Evolutionary conservation across 2,797 vertebrate genomes (phyloP).

Genomic region (Falco biarmicus): DNA sequence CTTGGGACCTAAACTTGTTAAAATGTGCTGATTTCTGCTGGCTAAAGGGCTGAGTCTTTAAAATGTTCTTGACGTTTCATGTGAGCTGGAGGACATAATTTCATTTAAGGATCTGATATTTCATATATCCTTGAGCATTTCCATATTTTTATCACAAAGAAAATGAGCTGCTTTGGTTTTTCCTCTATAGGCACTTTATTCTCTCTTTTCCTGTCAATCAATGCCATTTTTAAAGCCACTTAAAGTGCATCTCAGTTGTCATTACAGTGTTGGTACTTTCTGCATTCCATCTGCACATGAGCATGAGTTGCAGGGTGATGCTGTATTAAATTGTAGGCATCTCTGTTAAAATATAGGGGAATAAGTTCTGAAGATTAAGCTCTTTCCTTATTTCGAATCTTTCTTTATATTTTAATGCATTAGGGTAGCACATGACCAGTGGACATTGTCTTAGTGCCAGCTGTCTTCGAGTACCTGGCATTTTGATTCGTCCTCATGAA

Average conservation of each 20-base stretch:
- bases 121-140: not conserved
- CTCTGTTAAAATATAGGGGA: not conserved
- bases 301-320: not conserved
- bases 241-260: not conserved
- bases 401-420: not conserved
- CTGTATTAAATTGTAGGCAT: not conserved
- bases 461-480: not conserved
- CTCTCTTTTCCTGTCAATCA: not conserved
- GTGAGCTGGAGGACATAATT: not conserved
- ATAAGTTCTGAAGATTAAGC: not conserved
- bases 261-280: not conserved
- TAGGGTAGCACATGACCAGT: not conserved
- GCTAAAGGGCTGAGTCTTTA: not conserved
- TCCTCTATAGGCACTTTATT: not conserved
- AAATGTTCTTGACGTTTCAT: not conserved
- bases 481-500: constrained; percentile 21
- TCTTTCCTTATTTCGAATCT: not conserved
- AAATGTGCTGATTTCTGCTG: not conserved
- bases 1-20: not conserved
- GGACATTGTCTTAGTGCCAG: not conserved
- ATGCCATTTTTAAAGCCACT: not conserved
- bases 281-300: not conserved
- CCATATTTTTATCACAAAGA: not conserved
- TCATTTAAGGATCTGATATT: not conserved
- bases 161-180: not conserved